Evolutionary conservation across 2,797 vertebrate species (phyloP), one percentile per base, ranked within the genome.

Genomic region (Pseudopleuronectes americanus): DNA sequence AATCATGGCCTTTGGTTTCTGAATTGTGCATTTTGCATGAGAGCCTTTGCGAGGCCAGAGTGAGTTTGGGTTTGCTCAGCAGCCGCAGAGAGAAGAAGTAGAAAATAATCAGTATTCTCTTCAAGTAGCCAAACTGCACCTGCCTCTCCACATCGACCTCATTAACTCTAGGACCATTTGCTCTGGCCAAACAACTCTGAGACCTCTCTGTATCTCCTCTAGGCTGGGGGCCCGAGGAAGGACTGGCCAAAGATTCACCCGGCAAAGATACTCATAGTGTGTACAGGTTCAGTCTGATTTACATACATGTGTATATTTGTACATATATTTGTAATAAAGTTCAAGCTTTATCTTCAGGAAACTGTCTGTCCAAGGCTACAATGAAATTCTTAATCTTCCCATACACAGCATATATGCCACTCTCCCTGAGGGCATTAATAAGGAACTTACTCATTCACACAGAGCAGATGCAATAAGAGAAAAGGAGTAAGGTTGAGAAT

Each of bases 21-120:
- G 54, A 56, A 57, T 60, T 33, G 23, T 77, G 62, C 24, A 82
- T 84, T 71, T 76, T 68, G 48, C 52, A 62, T 71, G 45, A 76
- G 64, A 56, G 68, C 57, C 17, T 79, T 48, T 57, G 61, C 56
- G 10, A n/a, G 59, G 55, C 54, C 49, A 36, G 60, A 63, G 49
- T 36, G 26, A 17, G 68, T 71, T 61, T 69, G 58, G 21, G 64
- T 61, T 64, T 68, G 53, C 64, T 77, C 65, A 82, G 76, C 68
- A 81, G 75, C 68, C 56, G 74, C 68, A 72, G 60, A 59, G 49
- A 58, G 23, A 48, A 51, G 67, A 85, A 84, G 78, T 45, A 55
- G 66, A 81, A 77, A 84, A 90, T 75, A 81, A 83, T 94, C 91
- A 92, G 90, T 94, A 94, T 94, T 95, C 93, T 84, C 86, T 87